Conservation (phyloP, 1,140 invertebrate species). For the Heterodera carotae region DNA sequence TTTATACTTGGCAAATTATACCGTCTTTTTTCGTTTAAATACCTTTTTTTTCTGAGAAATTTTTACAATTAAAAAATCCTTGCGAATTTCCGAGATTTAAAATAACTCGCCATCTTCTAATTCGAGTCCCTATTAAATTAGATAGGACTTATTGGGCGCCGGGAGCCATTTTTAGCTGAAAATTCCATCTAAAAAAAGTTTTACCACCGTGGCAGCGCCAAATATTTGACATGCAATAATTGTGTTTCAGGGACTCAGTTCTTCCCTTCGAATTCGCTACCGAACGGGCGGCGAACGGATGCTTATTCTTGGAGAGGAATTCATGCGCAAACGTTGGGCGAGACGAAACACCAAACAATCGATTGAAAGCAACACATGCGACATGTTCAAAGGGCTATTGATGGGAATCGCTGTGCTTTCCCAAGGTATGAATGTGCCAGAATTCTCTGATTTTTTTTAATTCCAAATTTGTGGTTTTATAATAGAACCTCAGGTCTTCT, state of each 20-base stretch:
- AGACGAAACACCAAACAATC: background rate
- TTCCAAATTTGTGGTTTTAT: too few relatives aligned
- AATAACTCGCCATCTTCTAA: too few relatives aligned
- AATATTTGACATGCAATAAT: too few relatives aligned
- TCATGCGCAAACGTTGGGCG: background rate
- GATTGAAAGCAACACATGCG: background rate
- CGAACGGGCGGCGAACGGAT: conserved; percentile 8
- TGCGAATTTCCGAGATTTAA: too few relatives aligned
- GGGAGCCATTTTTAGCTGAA: too few relatives aligned
- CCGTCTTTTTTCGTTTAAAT: background rate
- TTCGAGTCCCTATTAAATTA: too few relatives aligned
- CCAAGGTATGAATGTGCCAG: background rate
- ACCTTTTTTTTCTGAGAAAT: too few relatives aligned
- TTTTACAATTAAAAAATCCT: background rate
- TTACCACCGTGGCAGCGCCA: too few relatives aligned
- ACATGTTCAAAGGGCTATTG: conserved; percentile 17
- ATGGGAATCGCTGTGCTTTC: conserved; percentile 21
- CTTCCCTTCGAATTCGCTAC: conserved; percentile 9
- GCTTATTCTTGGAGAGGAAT: background rate
- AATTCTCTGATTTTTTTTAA: background rate
- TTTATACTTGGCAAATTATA: background rate
- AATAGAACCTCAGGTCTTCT: too few relatives aligned
- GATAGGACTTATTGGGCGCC: too few relatives aligned
- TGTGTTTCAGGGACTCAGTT: conserved; percentile 8
- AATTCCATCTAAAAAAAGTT: too few relatives aligned